phyloP scores from a whole-genome alignment of 1,140 invertebrate genomes.

The Carcinoscorpius rotundicauda region DNA sequence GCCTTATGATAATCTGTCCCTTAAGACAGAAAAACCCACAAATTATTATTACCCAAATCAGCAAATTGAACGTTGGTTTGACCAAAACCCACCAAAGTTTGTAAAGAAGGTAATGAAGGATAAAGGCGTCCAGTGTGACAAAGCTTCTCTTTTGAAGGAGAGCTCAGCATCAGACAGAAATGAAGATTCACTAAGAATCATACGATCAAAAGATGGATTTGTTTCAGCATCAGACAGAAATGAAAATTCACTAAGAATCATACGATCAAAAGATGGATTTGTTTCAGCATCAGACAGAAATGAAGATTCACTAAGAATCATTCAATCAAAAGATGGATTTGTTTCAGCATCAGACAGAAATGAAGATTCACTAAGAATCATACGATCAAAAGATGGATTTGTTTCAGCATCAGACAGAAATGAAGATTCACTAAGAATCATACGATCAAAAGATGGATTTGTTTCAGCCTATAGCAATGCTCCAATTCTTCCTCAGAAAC shows the following conservation, averaged over 20 bases:
- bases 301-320: slow-evolving; percentile 1
- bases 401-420: not conserved
- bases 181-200: slow-evolving; percentile 1
- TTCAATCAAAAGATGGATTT: slow-evolving; percentile 17
- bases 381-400: slow-evolving; percentile 16
- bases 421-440: slow-evolving; percentile 1
- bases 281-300: not conserved
- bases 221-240: slow-evolving; percentile 5
- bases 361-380: slow-evolving; percentile 1
- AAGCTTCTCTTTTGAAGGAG: not conserved
- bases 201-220: slow-evolving; percentile 15
- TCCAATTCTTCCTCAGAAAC: slow-evolving; percentile 9
- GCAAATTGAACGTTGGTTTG: too few species aligned
- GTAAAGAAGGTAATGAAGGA: slow-evolving; percentile 8
- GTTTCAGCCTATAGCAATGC: slow-evolving; percentile 18
- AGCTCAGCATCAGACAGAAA: not conserved
- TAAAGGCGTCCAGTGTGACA: slow-evolving; percentile 16
- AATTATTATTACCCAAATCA: too few species aligned
- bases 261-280: slow-evolving; percentile 16
- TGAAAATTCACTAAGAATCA: not conserved
- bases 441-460: slow-evolving; percentile 15
- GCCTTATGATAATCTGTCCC: too few species aligned
- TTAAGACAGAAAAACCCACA: too few species aligned
- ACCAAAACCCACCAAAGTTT: too few species aligned
- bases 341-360: not conserved